Percentiles rank a stretch among this genome's conserved stretches.
These are phyloP conservation scores for Paedocypris micromegethes DNA, from an alignment of 2,797 vertebrate genomes.

Conservation along the genomic window DNA sequence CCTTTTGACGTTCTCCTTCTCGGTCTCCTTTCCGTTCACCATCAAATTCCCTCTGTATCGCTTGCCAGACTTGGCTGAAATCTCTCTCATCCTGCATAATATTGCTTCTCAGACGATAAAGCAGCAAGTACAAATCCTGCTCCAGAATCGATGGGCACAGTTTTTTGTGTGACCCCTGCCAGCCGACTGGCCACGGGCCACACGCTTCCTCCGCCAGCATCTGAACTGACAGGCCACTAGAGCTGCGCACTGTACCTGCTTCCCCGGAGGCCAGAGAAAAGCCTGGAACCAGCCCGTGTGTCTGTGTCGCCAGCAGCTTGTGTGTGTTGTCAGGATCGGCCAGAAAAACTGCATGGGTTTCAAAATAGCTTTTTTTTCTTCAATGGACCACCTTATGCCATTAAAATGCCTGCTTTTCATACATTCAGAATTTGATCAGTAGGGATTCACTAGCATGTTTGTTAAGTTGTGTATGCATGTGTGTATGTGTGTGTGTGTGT, in stretches of 20 bases:
- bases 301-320: conserved; percentile 27
- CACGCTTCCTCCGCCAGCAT: conserved; percentile 23
- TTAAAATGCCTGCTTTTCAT: not conserved
- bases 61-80: conserved; percentile 44
- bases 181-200: conserved; percentile 38
- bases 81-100: conserved; percentile 41
- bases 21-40: conserved; percentile 1
- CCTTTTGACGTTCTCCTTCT: conserved; percentile 13
- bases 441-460: conserved; percentile 1
- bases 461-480: not conserved
- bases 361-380: conserved; percentile 37
- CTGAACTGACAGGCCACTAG: conserved; percentile 34
- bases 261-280: conserved; percentile 20
- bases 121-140: conserved; percentile 42
- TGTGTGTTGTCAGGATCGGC: conserved; percentile 31
- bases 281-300: conserved; percentile 29
- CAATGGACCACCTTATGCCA: conserved; percentile 26
- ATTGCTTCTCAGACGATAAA: conserved; percentile 50
- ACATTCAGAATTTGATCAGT: not conserved
- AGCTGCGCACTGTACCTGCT: conserved; percentile 20
- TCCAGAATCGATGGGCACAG: conserved; percentile 43
- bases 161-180: conserved; percentile 39
- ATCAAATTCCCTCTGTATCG: conserved; percentile 21
- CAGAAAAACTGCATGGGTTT: conserved; percentile 34
- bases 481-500: not conserved